Conservation (phyloP, 1,140 invertebrate species). For the Popillia japonica region DNA sequence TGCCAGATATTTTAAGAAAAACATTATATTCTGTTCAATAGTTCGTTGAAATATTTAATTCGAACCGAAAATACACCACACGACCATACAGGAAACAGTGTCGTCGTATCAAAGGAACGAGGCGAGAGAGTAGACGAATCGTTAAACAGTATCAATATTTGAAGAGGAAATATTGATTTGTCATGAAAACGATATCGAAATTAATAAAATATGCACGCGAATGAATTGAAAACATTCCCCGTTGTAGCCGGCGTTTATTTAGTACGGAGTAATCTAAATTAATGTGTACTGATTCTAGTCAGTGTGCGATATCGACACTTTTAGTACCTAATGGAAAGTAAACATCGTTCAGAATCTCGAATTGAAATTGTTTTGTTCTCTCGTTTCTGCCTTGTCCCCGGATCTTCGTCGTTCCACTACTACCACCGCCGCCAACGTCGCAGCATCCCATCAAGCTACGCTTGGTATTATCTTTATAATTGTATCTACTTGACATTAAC, state of each 20-base stretch:
- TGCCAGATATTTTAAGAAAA: too few relatives aligned
- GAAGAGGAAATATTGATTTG: slow-evolving; percentile 33
- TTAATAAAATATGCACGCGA: slow-evolving; percentile 37
- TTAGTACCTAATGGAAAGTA: slow-evolving; percentile 55
- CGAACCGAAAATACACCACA: background rate
- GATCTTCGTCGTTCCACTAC: slow-evolving; percentile 19
- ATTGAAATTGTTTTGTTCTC: slow-evolving; percentile 51
- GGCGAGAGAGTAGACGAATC: background rate
- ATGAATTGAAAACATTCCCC: slow-evolving; percentile 37
- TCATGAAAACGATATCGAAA: slow-evolving; percentile 35
- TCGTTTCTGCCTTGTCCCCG: slow-evolving; percentile 39
- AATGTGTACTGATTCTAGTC: slow-evolving; percentile 53
- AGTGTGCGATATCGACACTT: slow-evolving; percentile 54
- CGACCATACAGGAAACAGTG: background rate
- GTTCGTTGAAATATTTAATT: too few relatives aligned
- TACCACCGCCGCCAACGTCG: background rate
- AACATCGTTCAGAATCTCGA: slow-evolving; percentile 52
- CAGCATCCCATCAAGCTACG: background rate
- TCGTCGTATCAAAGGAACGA: background rate
- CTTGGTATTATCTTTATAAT: slow-evolving; percentile 47
- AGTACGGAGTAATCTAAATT: slow-evolving; percentile 54
- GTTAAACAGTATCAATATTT: slow-evolving; percentile 33
- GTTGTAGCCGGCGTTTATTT: slow-evolving; percentile 43
- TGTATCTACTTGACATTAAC: slow-evolving; percentile 49
- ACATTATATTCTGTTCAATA: too few relatives aligned